A percentile compares a stretch with the other conserved stretches of the same genome.
Evolutionary conservation across 2,113 vertebrate genomes (phyloP).

Genomic region (Eudorcas thomsonii): DNA sequence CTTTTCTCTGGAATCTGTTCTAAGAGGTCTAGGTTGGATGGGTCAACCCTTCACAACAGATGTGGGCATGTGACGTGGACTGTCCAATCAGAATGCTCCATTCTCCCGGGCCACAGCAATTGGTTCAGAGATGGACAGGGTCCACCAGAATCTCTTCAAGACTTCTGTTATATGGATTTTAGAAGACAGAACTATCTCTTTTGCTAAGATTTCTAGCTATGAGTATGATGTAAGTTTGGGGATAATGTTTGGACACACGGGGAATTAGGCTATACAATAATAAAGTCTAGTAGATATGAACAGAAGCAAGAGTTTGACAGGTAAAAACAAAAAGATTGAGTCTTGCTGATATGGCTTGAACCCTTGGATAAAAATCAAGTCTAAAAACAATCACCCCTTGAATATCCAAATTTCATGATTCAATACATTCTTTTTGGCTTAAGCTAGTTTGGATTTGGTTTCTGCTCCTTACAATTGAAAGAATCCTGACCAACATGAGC

Average conservation of each 20-base stretch:
- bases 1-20: background rate
- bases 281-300: too few species aligned
- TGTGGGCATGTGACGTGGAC: background rate
- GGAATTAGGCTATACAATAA: too few species aligned
- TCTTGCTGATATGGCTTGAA: background rate
- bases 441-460: constrained; percentile 14
- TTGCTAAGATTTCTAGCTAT: background rate
- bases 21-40: background rate
- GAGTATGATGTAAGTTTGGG: too few species aligned
- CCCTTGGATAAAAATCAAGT: constrained; percentile 1
- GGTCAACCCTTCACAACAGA: background rate
- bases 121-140: background rate
- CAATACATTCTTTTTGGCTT: background rate
- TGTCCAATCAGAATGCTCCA: background rate
- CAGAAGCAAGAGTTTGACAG: too few species aligned
- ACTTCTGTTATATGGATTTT: background rate
- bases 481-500: background rate
- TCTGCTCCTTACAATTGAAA: background rate
- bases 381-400: background rate
- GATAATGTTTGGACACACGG: too few species aligned
- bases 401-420: background rate
- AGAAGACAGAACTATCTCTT: background rate
- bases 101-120: background rate
- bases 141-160: background rate
- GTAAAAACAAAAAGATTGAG: background rate